These are phyloP conservation scores for Meloidogyne chitwoodi DNA, from an alignment of 1,140 invertebrate species.

Conservation along the genomic window DNA sequence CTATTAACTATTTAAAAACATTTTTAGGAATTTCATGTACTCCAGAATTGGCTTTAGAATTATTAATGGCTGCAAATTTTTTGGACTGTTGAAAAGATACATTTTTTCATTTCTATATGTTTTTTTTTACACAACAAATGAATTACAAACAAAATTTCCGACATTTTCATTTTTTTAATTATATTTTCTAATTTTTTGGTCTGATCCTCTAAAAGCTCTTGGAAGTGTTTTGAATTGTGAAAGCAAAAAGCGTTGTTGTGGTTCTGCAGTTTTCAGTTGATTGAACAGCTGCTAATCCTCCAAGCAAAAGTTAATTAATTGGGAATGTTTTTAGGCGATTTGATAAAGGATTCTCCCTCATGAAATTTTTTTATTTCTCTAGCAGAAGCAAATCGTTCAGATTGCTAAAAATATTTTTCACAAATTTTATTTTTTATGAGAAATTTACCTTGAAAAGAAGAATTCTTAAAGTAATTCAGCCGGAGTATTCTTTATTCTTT, in stretches of 20 bases:
- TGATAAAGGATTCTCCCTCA: neutral
- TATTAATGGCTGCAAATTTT: slow-evolving; percentile 99
- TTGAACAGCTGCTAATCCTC: slow-evolving; percentile 26
- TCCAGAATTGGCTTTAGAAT: slow-evolving; percentile 80
- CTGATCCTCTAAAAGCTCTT: slow-evolving; percentile 31
- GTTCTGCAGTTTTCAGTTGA: neutral
- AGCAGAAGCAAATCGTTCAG: neutral
- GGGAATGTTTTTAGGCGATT: slow-evolving; percentile 23
- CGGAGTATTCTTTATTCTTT: neutral
- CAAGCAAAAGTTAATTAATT: slow-evolving; percentile 13
- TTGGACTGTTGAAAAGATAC: slow-evolving; percentile 84
- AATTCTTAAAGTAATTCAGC: slow-evolving; percentile 30
- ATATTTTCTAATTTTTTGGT: slow-evolving; percentile 21
- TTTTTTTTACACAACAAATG: neutral
- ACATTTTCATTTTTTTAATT: neutral
- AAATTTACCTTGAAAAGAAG: neutral
- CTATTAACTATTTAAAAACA: too few relatives aligned
- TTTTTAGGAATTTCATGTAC: slow-evolving; percentile 28
- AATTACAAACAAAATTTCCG: slow-evolving; percentile 14
- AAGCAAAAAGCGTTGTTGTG: slow-evolving; percentile 19
- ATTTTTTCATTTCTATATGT: too few relatives aligned
- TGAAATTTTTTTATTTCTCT: neutral
- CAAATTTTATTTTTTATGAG: too few relatives aligned
- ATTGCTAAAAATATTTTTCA: neutral
- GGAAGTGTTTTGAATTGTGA: slow-evolving; percentile 37